Evolutionary conservation across 2,113 vertebrate species (phyloP), one percentile per base, ranked within the genome.

Genomic region (Halichoeres trimaculatus): DNA sequence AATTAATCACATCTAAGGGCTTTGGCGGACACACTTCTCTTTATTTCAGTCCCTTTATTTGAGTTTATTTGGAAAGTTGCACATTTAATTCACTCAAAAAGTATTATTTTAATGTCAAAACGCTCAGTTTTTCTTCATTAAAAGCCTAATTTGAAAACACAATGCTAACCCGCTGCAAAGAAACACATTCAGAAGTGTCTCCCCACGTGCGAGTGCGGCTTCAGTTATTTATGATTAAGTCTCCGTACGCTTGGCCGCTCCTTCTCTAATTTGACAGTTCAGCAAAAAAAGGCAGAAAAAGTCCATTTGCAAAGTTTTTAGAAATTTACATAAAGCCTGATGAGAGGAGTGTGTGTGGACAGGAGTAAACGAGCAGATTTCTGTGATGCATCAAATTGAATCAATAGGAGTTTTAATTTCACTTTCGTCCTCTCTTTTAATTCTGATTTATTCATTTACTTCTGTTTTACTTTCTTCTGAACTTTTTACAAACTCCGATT

Each of bases 241-340:
- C 67, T 43, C 47, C 4, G 41, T 43, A 74, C 9, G 72, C 78
- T 61, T 22, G 41, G 47, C 0, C 20, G 74, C 53, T 61, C 67
- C 23, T 41, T 60, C 62, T 48, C 50, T 63, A 38, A 76, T 75
- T 73, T 64, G 64, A 65, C 72, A 57, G 48, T 47, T 87, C 69
- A 84, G 84, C 78, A 74, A 52, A 82, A 82, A 64, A 23, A n/a
- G n/a, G 12, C 12, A 51, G 14, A 51, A 51, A 50, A 43, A 55
- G 34, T 7, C 66, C 51, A 55, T 74, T 70, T 76, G 68, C 17
- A 36, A 85, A 80, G 65, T 82, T 80, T 72, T 64, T n/a, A 23
- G 48, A 4, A 17, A 53, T 85, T 78, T 83, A 74, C 82, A 85
- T 85, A 77, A 83, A 90, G 53, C 75, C 48, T 58, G 64, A 70